Base-by-base conservation (phyloP, 2,797 vertebrate genomes). In the Danio aesculapii region DNA sequence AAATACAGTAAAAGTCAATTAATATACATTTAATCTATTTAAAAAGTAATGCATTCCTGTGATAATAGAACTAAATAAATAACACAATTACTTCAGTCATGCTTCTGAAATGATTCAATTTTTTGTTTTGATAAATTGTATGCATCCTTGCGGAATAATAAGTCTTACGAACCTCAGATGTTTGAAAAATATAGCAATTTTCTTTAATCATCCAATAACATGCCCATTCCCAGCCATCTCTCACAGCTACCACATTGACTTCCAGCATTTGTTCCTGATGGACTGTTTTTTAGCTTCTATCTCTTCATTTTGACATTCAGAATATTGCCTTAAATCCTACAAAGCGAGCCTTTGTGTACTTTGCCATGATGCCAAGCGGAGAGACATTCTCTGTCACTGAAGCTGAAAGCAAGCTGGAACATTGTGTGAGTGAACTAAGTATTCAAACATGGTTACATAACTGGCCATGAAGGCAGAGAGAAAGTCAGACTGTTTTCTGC, bases 401-500 rank as follows among this genome's bases (percentile, higher is more conserved):
- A 73, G 13, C 68, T 67, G 17, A 85, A 73, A 62, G 49, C 16
- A 39, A 58, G 14, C 21, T 14, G 72, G 21, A 68, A 13, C 43
- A 71, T 59, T 83, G 68, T 76, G 58, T 77, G 69, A 67, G 77
- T 57, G 59, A 71, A 72, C 73, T 79, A 47, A 79, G 49, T 73
- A 68, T 72, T 47, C 10, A 79, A 77, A 84, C 11, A 58, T 53
- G 79, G 67, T 88, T 89, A 86, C 75, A 76, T 91, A 89, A 89
- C 72, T 68, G 63, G 46, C 30, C 14, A 39, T 59, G 43, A 63
- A 49, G 14, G 55, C 16, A 72, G 39, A 64, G 39, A 79, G 6
- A 49, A 64, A 46, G 16, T 52, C 6, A 10, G 47, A 61, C 64
- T 77, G 47, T 62, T 73, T 77, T 81, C 70, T 59, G 74, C 46